Evolutionary conservation across 2,113 vertebrate genomes (phyloP).

Genomic region (Rhombomys opimus): DNA sequence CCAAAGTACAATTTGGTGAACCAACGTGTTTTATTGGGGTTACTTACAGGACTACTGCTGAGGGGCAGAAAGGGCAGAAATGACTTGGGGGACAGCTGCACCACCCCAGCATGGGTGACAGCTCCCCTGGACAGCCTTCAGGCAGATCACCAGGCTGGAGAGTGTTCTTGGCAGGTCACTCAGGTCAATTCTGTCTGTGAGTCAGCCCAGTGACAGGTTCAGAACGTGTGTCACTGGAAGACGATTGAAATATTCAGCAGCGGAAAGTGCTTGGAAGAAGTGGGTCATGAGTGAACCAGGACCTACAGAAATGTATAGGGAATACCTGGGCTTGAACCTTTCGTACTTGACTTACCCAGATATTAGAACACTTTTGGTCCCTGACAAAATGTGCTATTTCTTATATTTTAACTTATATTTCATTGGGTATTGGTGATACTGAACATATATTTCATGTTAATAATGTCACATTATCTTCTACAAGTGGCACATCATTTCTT

Average conservation of each 20-base stretch:
- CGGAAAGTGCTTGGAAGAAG: neutral
- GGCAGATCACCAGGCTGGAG: neutral
- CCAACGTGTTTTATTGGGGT: neutral
- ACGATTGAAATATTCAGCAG: neutral
- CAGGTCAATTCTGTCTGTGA: neutral
- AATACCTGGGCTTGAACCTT: neutral
- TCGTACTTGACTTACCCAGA: neutral
- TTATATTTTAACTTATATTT: neutral
- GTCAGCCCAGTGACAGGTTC: neutral
- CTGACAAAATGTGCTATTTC: neutral
- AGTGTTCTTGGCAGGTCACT: neutral
- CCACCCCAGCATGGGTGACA: neutral
- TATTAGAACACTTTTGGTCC: neutral
- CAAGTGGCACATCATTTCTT: neutral
- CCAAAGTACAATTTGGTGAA: neutral
- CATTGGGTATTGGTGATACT: slow-evolving; percentile 18
- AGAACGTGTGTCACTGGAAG: neutral
- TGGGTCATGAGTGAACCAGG: neutral
- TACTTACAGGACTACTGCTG: neutral
- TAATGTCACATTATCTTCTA: neutral
- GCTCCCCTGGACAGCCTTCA: neutral
- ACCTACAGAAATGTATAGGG: neutral
- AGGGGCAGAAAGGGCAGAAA: neutral
- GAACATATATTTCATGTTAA: neutral
- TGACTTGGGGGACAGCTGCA: neutral